Evolutionary conservation across 2,888 invertebrate species (phyloP).

Genomic region (Embidobia sp.): DNA sequence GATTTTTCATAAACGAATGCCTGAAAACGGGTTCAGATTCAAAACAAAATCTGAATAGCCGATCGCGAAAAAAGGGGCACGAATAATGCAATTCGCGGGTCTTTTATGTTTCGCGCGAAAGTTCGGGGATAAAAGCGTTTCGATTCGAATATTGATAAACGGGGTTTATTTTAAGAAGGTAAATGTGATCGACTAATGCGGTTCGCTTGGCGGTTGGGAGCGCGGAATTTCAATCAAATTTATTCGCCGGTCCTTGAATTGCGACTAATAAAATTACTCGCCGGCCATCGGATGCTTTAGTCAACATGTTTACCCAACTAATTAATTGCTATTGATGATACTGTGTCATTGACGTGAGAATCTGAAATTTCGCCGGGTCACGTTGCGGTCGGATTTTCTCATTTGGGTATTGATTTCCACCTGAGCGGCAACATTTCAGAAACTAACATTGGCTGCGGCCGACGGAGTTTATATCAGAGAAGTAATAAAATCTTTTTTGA

Average conservation of each 20-base stretch:
- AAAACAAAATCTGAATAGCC: no score
- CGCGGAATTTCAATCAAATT: constrained; percentile 63
- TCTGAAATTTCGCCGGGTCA: constrained; percentile 42
- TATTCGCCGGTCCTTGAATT: constrained; percentile 67
- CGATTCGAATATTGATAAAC: constrained; percentile 26
- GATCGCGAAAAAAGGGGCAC: no score
- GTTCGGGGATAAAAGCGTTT: constrained; percentile 34
- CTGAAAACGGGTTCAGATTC: no score
- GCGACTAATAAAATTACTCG: constrained; percentile 70
- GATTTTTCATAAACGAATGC: no score
- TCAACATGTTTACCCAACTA: constrained; percentile 69
- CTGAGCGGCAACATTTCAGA: constrained; percentile 24
- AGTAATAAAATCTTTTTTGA: constrained; percentile 39
- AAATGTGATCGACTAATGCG: constrained; percentile 47
- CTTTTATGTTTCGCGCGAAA: neutral
- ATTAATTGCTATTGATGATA: constrained; percentile 76
- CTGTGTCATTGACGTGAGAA: constrained; percentile 71
- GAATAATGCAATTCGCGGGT: no score
- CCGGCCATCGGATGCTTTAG: constrained; percentile 57
- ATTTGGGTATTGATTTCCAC: constrained; percentile 47
- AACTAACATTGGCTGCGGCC: constrained; percentile 16
- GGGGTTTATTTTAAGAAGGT: constrained; percentile 29
- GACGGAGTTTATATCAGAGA: constrained; percentile 18
- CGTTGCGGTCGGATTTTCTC: constrained; percentile 35
- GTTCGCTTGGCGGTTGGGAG: constrained; percentile 30